Conservation (phyloP, 2,888 invertebrate species). For the Tuberolachnus salignus region DNA sequence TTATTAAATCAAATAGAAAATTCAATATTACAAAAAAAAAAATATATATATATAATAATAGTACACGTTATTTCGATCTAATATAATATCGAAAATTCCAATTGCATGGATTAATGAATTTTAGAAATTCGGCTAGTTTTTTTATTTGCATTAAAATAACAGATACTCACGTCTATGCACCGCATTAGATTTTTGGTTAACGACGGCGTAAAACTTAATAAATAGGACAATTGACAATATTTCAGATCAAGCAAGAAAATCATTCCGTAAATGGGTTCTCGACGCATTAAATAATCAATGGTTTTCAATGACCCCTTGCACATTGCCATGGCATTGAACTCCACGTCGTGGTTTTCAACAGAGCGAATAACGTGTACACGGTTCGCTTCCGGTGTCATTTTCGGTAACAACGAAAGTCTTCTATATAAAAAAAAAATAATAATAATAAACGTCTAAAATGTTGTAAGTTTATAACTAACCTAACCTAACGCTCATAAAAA, state of each 20-base stretch:
- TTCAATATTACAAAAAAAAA: too few relatives aligned
- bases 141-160: neutral
- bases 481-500: too few relatives aligned
- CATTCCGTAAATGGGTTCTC: constrained; percentile 44
- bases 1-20: too few relatives aligned
- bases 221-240: constrained; percentile 40
- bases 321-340: constrained; percentile 27
- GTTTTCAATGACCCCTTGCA: constrained; percentile 36
- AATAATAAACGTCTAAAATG: neutral
- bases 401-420: constrained; percentile 37
- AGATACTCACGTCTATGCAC: constrained; percentile 32
- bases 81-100: too few relatives aligned
- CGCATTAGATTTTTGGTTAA: constrained; percentile 39
- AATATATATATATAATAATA: too few relatives aligned
- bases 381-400: constrained; percentile 38
- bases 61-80: too few relatives aligned
- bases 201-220: constrained; percentile 37
- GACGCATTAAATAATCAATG: constrained; percentile 40
- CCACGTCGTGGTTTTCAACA: constrained; percentile 34
- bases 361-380: constrained; percentile 37
- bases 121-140: neutral
- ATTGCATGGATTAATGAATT: neutral
- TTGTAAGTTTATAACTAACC: too few relatives aligned
- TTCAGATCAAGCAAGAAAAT: constrained; percentile 36
- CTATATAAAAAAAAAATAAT: constrained; percentile 6